These are phyloP conservation scores for Drosophila simulans DNA, from an alignment of 1,140 invertebrate species.

Conservation along the genomic window DNA sequence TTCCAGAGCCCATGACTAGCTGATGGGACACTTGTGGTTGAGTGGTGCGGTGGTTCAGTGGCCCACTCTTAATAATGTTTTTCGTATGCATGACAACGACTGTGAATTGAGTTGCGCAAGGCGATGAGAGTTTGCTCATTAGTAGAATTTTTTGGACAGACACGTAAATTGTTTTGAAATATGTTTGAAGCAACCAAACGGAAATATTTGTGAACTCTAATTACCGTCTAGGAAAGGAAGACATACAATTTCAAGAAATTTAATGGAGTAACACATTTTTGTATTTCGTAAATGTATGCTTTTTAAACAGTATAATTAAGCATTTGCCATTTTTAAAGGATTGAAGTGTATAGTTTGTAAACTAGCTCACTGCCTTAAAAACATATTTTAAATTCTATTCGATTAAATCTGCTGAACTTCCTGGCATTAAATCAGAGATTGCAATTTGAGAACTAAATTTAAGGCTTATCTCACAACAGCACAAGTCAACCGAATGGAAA, in stretches of 20 bases:
- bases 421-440: conserved; percentile 22
- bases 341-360: no score
- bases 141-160: conserved; percentile 27
- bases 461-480: conserved; percentile 13
- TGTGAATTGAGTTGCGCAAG: conserved; percentile 47
- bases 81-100: conserved; percentile 60
- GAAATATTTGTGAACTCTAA: conserved; percentile 38
- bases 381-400: background rate
- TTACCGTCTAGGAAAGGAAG: conserved; percentile 10
- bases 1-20: conserved; percentile 25
- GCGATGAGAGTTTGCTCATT: conserved; percentile 41
- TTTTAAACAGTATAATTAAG: no score
- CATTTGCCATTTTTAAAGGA: no score
- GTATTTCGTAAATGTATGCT: no score
- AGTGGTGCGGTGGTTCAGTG: conserved; percentile 12
- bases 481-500: conserved; percentile 23
- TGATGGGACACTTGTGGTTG: conserved; percentile 46
- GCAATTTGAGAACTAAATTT: conserved; percentile 17
- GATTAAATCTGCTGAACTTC: conserved; percentile 5
- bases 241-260: background rate
- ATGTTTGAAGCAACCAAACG: background rate
- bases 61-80: conserved; percentile 49
- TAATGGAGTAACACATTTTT: background rate
- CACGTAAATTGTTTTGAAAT: conserved; percentile 42
- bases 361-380: background rate